Base-by-base conservation (phyloP, 1,140 invertebrate genomes). In the Streblospio benedicti region DNA sequence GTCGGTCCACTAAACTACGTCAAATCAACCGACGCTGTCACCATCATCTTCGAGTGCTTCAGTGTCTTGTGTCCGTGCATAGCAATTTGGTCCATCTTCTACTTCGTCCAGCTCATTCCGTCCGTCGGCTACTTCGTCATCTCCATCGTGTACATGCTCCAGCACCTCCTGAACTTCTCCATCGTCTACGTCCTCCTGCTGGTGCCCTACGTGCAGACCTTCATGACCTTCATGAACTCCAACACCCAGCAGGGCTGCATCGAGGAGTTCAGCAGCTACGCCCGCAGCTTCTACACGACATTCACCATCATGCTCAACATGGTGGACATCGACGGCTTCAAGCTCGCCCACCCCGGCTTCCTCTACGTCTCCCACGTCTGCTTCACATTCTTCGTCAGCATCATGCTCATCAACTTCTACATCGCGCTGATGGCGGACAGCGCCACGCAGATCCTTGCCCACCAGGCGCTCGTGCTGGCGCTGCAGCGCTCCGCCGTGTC, bases 251-350 rank as follows among this genome's bases (percentile, higher is more conserved):
- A 52, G 25, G 50, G 50, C 25, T 52, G 50, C 25, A 52, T 52
- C 23, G 23, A 25, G 50, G 25, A n/a, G 50, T 52, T 52, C 25
- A 31, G 30, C 50, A 52, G 50, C 31, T 25, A 30, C 25, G 18
- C 12, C 1, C 50, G 50, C 5, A 30, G 27, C 4, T 31, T 31
- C 50, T 52, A 52, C 50, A 30, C 50, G 4, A 52, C 30, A 16
- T 52, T 52, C 16, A 25, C 30, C 18, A 3, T 57, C 35, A 45
- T 57, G 38, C 35, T 57, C 27, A 57, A 57, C 41, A 57, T 45
- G 56, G 12, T 28, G 9, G 23, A 44, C 41, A 45, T 45, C 56
- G 47, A n/a, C 14, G 27, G 28, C 9, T 57, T 45, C 56, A 16
- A 45, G 12, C n/a, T 45, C 12, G 28, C 44, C 5, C 27, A 27